Percentiles rank a stretch among this genome's conserved stretches.
Evolutionary conservation across 2,888 invertebrate species (phyloP).

Genomic region (Papilio demoleus): DNA sequence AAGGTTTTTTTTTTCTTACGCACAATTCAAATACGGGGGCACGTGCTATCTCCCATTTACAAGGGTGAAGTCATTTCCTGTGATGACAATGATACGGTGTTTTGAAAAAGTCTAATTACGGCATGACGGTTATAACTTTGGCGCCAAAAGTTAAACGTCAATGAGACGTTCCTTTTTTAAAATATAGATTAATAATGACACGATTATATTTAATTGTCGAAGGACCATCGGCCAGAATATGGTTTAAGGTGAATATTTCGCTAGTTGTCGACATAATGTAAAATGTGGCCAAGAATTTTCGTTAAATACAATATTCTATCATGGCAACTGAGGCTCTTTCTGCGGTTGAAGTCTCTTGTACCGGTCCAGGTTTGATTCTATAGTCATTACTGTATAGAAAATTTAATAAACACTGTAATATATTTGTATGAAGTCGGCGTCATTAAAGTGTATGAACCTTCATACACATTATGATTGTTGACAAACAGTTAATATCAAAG

Average conservation of each 20-base stretch:
- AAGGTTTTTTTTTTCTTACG: slow-evolving; percentile 45
- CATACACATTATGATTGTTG: not conserved
- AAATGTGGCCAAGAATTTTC: no score
- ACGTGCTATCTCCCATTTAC: slow-evolving; percentile 65
- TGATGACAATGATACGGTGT: slow-evolving; percentile 75
- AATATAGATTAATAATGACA: not conserved
- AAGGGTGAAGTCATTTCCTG: slow-evolving; percentile 75
- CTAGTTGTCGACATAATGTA: no score
- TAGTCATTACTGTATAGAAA: no score
- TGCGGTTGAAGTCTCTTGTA: no score
- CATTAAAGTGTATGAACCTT: not conserved
- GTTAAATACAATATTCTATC: no score
- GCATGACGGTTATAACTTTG: slow-evolving; percentile 53
- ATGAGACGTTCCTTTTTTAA: slow-evolving; percentile 41
- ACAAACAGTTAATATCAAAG: not conserved
- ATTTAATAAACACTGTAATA: no score
- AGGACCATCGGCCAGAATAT: no score
- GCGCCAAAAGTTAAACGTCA: slow-evolving; percentile 50
- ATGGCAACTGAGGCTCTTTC: no score
- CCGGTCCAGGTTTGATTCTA: no score
- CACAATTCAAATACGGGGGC: slow-evolving; percentile 61
- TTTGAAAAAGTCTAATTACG: slow-evolving; percentile 52
- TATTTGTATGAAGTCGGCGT: no score
- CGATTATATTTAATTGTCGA: no score
- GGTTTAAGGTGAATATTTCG: no score